Base-by-base conservation (phyloP, 2,797 vertebrate species). In the Gymnopithys bicolor region DNA sequence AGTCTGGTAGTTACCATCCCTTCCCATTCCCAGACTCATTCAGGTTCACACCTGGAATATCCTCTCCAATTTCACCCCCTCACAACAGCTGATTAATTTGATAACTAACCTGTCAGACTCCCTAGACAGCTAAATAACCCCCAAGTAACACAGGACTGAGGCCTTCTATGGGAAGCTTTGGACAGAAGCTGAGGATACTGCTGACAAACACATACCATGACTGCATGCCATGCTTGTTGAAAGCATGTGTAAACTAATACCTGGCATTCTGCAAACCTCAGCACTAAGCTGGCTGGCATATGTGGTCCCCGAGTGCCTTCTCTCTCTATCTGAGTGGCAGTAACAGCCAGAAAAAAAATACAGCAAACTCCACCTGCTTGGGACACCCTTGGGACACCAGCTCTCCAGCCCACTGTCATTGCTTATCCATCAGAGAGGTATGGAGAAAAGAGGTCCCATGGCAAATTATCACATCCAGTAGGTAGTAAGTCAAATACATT, bases 281-380 rank as follows among this genome's bases (percentile, higher is more conserved):
- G 66, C 77, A 35, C 28, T 43, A 64, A 79, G 63, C 30, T 79
- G 64, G 22, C 70, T 56, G 66, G 62, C 45, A 62, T 59, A 55
- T 24, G 11, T 0, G 0, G 43, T n/a, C 53, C 35, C 25, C 2
- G 10, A 39, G 58, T 70, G 68, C 62, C 17, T 51, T 63, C 63
- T 84, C 92, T 87, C 56, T 59, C 60, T 28, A 41, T 56, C 10
- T 95, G 95, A 97, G 49, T 95, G 91, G 95, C 90, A 93, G 84
- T 81, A 80, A 90, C 95, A 96, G 88, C n/a, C 82, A 93, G 80
- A 49, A 82, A 87, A 89, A 81, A 69, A 68, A 46, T 7, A 85
- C 39, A 84, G 69, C 56, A 85, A 93, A 74, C 23, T 19, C 70
- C 75, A 87, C 52, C 18, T 2, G 4, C 79, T 32, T 37, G 43